Evolutionary conservation across 2,113 vertebrate species (phyloP), one percentile per base, ranked within the genome.

Genomic region (Ornithorhynchus anatinus): DNA sequence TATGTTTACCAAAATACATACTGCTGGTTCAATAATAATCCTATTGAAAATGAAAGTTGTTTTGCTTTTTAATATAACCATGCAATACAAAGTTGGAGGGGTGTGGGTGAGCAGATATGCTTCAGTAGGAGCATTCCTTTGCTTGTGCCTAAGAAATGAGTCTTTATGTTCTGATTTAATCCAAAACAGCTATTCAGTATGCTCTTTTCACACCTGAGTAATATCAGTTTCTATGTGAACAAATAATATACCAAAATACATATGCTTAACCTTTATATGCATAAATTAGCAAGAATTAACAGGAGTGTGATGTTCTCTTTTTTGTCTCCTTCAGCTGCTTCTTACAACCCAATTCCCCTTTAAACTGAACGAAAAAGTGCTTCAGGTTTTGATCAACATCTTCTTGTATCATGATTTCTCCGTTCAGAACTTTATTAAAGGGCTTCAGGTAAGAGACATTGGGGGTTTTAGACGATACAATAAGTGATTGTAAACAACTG

Each of bases 361-460:
- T 80, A 99, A 99, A 81, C 90, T 97, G 74, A 96, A 87, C 71
- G 94, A 84, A 17, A 97, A 96, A 82, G 96, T 96, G 37, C 86
- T 99, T 40, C 96, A 96, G 77, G 95, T 99, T 86, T 92, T 99
- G 59, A 91, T 95, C 71, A 96, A 95, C 77, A 93, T 98, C 86
- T 99, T 99, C 91, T 91, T 99, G 44, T 99, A 96, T 82, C 97
- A 99, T 50, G 97, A 99, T 72, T 99, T 99, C 90, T 99, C 98
- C 67, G 95, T 99, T 63, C 92, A 93, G 59, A 99, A 97, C 82
- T 98, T 99, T 86, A 92, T 98, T 82, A 99, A 98, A 91, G 98
- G 97, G 76, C 84, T 99, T 66, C 95, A 99, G 97, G 98, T 99
- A 90, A 87, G 87, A 63, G 0, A 39, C 12, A 54, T 25, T 59